These are phyloP conservation scores for Anguilla pacifica DNA, from an alignment of 2,797 vertebrate genomes.

Conservation along the genomic window DNA sequence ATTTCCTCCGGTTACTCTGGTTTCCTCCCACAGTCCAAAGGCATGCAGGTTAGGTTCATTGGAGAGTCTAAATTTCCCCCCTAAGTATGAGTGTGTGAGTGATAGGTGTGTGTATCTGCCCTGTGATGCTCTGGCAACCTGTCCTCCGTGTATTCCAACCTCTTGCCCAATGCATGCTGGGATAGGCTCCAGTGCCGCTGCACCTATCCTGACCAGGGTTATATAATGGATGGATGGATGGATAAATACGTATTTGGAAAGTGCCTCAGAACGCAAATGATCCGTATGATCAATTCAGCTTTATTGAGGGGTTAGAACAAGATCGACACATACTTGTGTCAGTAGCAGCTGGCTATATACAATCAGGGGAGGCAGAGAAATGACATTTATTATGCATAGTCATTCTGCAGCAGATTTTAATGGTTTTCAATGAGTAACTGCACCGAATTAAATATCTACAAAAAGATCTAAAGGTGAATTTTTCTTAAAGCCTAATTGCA, in stretches of 20 bases:
- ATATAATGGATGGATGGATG: no score
- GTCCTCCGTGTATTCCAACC: no score
- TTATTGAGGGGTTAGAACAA: slow-evolving; percentile 20
- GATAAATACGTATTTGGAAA: not conserved
- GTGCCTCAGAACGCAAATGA: not conserved
- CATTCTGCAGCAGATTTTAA: not conserved
- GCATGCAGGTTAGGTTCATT: no score
- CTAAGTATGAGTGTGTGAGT: no score
- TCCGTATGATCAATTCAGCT: not conserved
- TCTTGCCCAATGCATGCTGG: no score
- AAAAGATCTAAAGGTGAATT: not conserved
- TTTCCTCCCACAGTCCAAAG: no score
- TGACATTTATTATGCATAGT: not conserved
- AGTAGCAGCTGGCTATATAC: not conserved
- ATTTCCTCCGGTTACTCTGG: no score
- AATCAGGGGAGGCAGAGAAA: not conserved
- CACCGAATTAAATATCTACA: not conserved
- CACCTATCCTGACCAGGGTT: no score
- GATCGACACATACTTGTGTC: not conserved
- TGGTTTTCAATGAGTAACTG: not conserved
- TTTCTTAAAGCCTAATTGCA: not conserved
- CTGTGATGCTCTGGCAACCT: no score
- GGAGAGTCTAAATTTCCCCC: no score
- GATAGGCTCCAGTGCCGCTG: no score
- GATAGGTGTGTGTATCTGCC: no score